phyloP scores from a whole-genome alignment of 2,797 vertebrate genomes.

The Hylomyscus alleni region DNA sequence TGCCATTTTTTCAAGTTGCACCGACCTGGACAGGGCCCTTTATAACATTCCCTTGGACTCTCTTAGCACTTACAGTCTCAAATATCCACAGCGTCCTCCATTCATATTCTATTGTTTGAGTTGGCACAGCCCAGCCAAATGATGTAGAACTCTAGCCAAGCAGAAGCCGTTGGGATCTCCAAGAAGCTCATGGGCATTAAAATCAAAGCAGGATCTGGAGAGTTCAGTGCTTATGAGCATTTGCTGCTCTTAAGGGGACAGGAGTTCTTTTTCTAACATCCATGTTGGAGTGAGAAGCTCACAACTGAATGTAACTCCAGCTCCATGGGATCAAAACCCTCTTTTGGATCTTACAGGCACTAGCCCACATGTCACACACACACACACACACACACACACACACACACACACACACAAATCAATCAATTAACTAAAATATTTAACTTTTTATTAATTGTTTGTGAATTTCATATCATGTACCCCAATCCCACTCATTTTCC shows the following conservation, averaged over 20 bases:
- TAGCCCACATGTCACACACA: not conserved
- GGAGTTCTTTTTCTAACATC: not conserved
- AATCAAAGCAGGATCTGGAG: not conserved
- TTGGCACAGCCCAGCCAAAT: slow-evolving; percentile 22
- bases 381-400: not conserved
- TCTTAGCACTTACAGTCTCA: not conserved
- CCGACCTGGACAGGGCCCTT: not conserved
- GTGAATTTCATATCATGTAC: not conserved
- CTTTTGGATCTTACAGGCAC: not conserved
- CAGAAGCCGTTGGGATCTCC: not conserved
- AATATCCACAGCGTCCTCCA: slow-evolving; percentile 12
- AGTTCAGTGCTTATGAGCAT: not conserved
- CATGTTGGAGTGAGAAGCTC: not conserved
- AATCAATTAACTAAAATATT: not conserved
- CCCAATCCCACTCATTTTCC: not conserved
- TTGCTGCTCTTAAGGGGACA: not conserved
- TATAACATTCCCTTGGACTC: not conserved
- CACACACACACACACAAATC: not conserved
- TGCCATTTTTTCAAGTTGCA: not conserved
- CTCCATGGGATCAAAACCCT: not conserved
- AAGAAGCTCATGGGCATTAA: not conserved
- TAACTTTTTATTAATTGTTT: not conserved
- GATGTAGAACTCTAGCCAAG: slow-evolving; percentile 39
- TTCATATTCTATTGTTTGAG: not conserved
- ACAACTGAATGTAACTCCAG: not conserved